Evolutionary conservation across 2,888 invertebrate genomes (phyloP), one percentile per base, ranked within the genome.

Genomic region (Litoditis marina): DNA sequence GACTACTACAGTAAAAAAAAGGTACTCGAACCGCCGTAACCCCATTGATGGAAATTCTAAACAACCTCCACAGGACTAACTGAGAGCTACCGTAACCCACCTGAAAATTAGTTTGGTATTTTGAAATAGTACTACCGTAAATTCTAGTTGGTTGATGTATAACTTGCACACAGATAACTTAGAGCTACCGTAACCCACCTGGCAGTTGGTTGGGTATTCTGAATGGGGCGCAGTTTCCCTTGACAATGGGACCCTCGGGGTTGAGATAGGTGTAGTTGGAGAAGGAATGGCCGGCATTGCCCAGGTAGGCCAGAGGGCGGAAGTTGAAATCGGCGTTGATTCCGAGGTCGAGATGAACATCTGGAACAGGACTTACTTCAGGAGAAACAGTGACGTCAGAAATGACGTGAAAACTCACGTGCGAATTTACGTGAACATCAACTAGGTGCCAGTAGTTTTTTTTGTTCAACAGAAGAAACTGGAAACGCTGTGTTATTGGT

Each of bases 291-390:
- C 30, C 25, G 0, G 60, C 46, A n/a, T n/a, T n/a, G 16, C 50
- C 54, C 13, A 65, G 55, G 34, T 65, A 68, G 42, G 62, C 25
- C 39, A 73, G 59, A 2, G 73, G 73, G 46, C 34, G 49, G 51
- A 59, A 64, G 31, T 52, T 31, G 11, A 70, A 62, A n/a, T n/a
- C n/a, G 16, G 54, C 27, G 11, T 61, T 42, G 47, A 72, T 68
- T 13, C 65, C 60, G 56, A 75, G 71, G 53, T 77, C 75, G 28
- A 78, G 58, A 11, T 71, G 42, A 16, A 78, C 50, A 53, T 77
- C 78, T 76, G 54, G 60, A 67, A 56, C 46, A 47, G 8, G 16
- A 5, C 36, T 13, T 36, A 36, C 13, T 36, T 36, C 47, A 47
- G 19, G 7, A 47, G 47, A 47, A 8, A 22, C 47, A 19, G n/a